Conservation (phyloP, 2,113 vertebrate species). For the Miniopterus natalensis region DNA sequence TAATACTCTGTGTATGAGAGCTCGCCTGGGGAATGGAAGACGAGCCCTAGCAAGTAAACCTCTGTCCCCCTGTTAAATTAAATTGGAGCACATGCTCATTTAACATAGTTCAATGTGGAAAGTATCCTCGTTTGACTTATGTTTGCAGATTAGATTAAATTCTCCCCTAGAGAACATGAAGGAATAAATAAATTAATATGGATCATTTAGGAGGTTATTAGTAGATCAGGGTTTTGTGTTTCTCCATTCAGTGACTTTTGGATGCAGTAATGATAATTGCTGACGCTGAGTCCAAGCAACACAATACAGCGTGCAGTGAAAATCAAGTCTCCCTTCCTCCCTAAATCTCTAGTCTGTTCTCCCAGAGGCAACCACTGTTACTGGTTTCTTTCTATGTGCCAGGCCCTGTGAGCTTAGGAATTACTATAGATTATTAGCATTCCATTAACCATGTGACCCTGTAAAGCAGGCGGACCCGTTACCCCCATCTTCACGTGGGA, state of each 20-base stretch:
- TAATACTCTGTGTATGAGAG: background rate
- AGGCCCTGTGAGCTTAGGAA: background rate
- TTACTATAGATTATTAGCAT: background rate
- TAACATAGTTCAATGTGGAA: background rate
- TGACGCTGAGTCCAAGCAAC: background rate
- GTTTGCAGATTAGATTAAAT: background rate
- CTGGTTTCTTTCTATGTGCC: background rate
- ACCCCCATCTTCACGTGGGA: background rate
- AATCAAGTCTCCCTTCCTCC: background rate
- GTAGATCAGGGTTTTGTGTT: background rate
- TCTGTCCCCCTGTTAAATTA: background rate
- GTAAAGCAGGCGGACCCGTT: background rate
- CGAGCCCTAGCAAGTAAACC: background rate
- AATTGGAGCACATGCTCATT: background rate
- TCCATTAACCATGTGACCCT: background rate
- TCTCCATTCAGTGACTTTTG: background rate
- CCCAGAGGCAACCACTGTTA: background rate
- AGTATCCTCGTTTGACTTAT: constrained; percentile 17
- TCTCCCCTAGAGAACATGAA: constrained; percentile 40
- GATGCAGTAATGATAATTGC: background rate
- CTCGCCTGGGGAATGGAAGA: background rate
- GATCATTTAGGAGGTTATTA: background rate
- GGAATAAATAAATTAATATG: constrained; percentile 1
- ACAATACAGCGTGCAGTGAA: background rate
- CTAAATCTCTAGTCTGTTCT: background rate